Conservation (phyloP, 2,888 invertebrate genomes). For the Mimumesa dahlbomi region DNA sequence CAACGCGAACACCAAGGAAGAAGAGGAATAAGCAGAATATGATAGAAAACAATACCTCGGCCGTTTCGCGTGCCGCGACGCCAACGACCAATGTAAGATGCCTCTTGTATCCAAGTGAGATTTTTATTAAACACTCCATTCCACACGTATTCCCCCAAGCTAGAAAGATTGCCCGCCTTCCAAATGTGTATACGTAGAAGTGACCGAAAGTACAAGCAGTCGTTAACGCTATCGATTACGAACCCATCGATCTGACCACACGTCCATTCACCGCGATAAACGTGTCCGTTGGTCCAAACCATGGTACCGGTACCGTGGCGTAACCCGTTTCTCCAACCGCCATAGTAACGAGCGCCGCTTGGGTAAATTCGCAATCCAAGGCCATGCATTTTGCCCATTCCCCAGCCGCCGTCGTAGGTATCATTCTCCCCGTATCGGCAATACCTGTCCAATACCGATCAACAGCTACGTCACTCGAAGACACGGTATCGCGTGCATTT, state of each 20-base stretch:
- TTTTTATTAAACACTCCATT: conserved; percentile 81
- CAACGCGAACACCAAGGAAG: too few relatives aligned
- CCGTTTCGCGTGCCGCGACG: conserved; percentile 82
- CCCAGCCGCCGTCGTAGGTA: conserved; percentile 80
- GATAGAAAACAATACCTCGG: too few relatives aligned
- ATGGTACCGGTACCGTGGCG: conserved; percentile 83
- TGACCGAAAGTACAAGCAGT: too few relatives aligned
- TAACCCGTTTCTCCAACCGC: conserved; percentile 82
- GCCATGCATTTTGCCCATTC: conserved; percentile 80
- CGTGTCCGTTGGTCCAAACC: conserved; percentile 84
- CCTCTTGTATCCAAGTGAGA: conserved; percentile 82
- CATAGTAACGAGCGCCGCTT: conserved; percentile 82
- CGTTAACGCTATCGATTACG: too few relatives aligned
- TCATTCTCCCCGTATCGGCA: conserved; percentile 71
- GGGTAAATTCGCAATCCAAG: conserved; percentile 82
- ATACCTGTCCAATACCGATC: conserved; percentile 58
- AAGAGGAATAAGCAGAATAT: too few relatives aligned
- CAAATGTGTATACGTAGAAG: too few relatives aligned
- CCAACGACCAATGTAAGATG: conserved; percentile 83
- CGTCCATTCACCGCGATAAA: conserved; percentile 84
- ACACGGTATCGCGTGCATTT: background rate
- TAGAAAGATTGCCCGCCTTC: conserved; percentile 12
- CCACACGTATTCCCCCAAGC: conserved; percentile 84
- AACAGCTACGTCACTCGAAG: background rate
- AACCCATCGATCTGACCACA: conserved; percentile 82